These are phyloP conservation scores for Sebastes paucispinis DNA, from an alignment of 2,797 vertebrate species.

Conservation along the genomic window DNA sequence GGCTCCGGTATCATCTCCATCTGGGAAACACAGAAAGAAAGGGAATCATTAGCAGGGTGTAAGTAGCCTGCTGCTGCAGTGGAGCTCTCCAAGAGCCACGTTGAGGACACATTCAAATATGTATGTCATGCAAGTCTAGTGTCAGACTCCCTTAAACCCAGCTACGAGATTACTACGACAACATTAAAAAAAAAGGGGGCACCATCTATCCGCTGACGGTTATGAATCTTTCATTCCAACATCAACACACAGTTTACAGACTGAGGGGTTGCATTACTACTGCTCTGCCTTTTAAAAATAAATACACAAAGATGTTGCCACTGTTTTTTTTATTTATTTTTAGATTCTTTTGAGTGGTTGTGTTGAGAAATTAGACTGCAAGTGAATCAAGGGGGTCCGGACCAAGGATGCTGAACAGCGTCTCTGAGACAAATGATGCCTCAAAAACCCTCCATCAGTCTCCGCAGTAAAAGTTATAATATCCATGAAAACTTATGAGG, in stretches of 20 bases:
- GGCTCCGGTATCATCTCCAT: slow-evolving; percentile 88
- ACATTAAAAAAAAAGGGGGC: slow-evolving; percentile 4
- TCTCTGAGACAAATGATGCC: slow-evolving; percentile 25
- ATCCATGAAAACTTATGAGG: slow-evolving; percentile 35
- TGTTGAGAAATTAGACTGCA: slow-evolving; percentile 36
- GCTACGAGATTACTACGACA: slow-evolving; percentile 13
- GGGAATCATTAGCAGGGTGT: slow-evolving; percentile 32
- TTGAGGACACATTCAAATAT: not conserved
- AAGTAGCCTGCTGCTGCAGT: not conserved
- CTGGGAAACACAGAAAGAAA: slow-evolving; percentile 71
- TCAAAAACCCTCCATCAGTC: slow-evolving; percentile 37
- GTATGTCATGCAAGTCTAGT: not conserved
- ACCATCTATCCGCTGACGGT: slow-evolving; percentile 29
- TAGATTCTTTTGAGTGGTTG: slow-evolving; percentile 52
- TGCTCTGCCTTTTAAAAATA: slow-evolving; percentile 48
- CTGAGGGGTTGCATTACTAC: slow-evolving; percentile 25
- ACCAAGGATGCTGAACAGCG: slow-evolving; percentile 23
- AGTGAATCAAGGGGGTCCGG: slow-evolving; percentile 15
- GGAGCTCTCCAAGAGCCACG: not conserved
- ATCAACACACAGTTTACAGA: slow-evolving; percentile 45
- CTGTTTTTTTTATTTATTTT: slow-evolving; percentile 51
- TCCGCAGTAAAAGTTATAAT: slow-evolving; percentile 32
- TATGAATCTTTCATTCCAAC: slow-evolving; percentile 59
- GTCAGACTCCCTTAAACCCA: slow-evolving; percentile 14
- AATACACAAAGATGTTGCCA: slow-evolving; percentile 35